Percentiles rank a stretch among this genome's conserved stretches.
Conservation (phyloP, 2,888 invertebrate species). For the Allolobophora icterica region DNA sequence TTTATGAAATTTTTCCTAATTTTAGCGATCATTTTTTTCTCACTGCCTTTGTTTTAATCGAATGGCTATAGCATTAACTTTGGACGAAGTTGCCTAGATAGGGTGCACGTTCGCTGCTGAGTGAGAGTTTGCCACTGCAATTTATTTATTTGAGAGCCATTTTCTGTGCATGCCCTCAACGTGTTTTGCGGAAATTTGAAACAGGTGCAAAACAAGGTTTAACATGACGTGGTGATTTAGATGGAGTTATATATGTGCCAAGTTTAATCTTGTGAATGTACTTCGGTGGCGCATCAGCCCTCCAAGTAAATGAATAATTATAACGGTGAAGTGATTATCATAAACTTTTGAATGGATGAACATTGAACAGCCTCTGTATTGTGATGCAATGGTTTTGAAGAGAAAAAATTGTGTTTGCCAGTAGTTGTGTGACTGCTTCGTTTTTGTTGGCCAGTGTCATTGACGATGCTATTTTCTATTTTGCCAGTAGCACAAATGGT, state of each 20-base stretch:
- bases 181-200: neutral
- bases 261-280: neutral
- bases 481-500: neutral
- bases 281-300: neutral
- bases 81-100: neutral
- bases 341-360: neutral
- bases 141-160: neutral
- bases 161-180: neutral
- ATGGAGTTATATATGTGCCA: neutral
- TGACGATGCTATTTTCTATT: neutral
- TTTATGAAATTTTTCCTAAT: neutral
- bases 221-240: neutral
- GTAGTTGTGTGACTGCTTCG: neutral
- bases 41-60: constrained; percentile 5
- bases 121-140: neutral
- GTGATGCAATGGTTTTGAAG: neutral
- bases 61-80: neutral
- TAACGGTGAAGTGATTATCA: neutral
- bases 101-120: neutral
- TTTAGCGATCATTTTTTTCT: neutral
- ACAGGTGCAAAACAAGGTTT: neutral
- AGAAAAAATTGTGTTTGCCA: neutral
- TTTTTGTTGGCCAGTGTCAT: neutral
- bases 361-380: neutral
- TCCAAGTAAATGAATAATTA: neutral